Conservation (phyloP, 2,797 vertebrate species). For the Coccyzus lansbergi region DNA sequence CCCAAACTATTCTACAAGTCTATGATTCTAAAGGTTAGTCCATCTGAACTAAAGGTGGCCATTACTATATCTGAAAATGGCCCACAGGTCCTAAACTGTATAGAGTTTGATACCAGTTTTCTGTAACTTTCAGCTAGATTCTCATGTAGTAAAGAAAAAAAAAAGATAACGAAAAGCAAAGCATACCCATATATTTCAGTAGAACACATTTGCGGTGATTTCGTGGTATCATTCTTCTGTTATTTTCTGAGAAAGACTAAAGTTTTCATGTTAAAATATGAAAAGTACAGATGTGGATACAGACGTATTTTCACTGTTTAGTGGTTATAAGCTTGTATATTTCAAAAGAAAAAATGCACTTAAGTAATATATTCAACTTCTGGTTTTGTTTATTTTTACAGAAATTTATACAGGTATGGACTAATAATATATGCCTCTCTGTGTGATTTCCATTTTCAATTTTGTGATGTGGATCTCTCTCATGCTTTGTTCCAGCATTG, state of each 20-base stretch:
- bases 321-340: not conserved
- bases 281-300: not conserved
- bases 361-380: not conserved
- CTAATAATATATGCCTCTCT: not conserved
- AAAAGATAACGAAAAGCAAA: not conserved
- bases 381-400: not conserved
- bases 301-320: not conserved
- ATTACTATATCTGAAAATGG: not conserved
- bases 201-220: not conserved
- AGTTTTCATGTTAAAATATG: not conserved
- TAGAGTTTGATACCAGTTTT: not conserved
- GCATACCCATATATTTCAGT: not conserved
- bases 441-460: not conserved
- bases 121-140: not conserved
- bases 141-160: not conserved
- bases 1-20: too few species aligned
- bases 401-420: slow-evolving; percentile 52
- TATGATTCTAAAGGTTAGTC: too few species aligned
- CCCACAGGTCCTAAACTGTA: not conserved
- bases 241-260: not conserved
- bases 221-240: not conserved
- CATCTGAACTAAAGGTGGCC: not conserved
- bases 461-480: not conserved
- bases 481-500: not conserved
- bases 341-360: not conserved